Base-by-base conservation (phyloP, 2,113 vertebrate species). In the Vanacampus margaritifer region DNA sequence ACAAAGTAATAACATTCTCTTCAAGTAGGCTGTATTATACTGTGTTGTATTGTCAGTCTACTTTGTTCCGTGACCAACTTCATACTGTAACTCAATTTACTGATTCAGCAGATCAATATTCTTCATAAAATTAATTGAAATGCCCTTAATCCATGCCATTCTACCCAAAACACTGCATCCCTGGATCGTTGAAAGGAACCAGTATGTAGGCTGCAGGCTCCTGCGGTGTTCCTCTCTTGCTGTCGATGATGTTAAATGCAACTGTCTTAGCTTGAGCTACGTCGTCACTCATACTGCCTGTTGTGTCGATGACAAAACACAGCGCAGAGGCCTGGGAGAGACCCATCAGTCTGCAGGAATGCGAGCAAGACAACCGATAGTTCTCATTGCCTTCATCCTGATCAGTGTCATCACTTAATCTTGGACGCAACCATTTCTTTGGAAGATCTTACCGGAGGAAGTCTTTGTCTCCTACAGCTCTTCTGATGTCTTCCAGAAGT, bases 301-400 rank as follows among this genome's bases (percentile, higher is more conserved):
- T 90, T n/a, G 90, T 90, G 82, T 90, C 90, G 8, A 90, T 89
- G 54, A 91, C 89, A 53, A 90, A 88, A 65, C 84, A 89, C 65
- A 91, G 64, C 46, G 63, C 84, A 0, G 85, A 37, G 7, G 86
- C 75, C 56, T 84, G 81, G 23, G 82, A 77, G 19, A 91, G 68
- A 9, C 84, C 88, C 81, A 91, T 85, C 64, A 91, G 54, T 53
- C 90, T 91, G 74, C 0, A 32, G 26, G 14, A 60, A 66, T 32
- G 60, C 1, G 21, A 68, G 24, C n/a, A n/a, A n/a, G n/a, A n/a
- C n/a, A n/a, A n/a, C n/a, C n/a, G n/a, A n/a, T n/a, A n/a, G n/a
- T n/a, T n/a, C 61, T 58, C 24, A 0, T 1, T 26, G 17, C 16
- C 56, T 36, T 36, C 14, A 36, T 36, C 28, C 8, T 57, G 54